Evolutionary conservation across 64 coral and sea anemone genomes (phyloP).

Genomic region (Actinia tenebrosa): DNA sequence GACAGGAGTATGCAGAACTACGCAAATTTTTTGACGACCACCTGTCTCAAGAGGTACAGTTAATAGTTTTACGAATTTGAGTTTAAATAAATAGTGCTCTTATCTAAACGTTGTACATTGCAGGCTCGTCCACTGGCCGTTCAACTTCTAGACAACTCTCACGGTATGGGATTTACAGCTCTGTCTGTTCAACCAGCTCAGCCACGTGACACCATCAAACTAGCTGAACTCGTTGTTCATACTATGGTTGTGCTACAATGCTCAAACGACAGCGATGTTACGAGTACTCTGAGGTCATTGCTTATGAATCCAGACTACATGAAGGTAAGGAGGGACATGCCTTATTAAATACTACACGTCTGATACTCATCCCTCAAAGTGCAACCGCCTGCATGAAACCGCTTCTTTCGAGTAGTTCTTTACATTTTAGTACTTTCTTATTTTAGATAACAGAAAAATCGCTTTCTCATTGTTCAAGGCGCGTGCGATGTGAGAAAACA

Average conservation of each 20-base stretch:
- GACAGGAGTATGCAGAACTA: background rate
- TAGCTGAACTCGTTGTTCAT: slow-evolving; percentile 46
- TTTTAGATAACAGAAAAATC: too few species aligned
- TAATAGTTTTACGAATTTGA: background rate
- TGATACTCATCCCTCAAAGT: background rate
- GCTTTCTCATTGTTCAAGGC: too few species aligned
- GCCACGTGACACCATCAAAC: background rate
- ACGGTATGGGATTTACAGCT: slow-evolving; percentile 11
- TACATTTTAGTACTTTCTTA: too few species aligned
- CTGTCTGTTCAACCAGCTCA: slow-evolving; percentile 19
- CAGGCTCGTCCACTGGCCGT: slow-evolving; percentile 26
- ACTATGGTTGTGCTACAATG: slow-evolving; percentile 31
- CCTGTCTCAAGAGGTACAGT: background rate
- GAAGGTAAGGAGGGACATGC: background rate
- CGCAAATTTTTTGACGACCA: background rate
- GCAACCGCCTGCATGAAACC: background rate
- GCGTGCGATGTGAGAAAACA: too few species aligned
- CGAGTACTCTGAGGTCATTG: slow-evolving; percentile 26
- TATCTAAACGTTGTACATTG: too few species aligned
- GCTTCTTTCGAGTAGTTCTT: too few species aligned
- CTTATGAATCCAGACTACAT: slow-evolving; percentile 40
- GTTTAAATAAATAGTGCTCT: too few species aligned
- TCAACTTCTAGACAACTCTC: slow-evolving; percentile 38
- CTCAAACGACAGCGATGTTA: slow-evolving; percentile 26
- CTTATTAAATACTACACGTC: background rate